Evolutionary conservation across 2,888 invertebrate species (phyloP).

Genomic region (Apantesis nais): DNA sequence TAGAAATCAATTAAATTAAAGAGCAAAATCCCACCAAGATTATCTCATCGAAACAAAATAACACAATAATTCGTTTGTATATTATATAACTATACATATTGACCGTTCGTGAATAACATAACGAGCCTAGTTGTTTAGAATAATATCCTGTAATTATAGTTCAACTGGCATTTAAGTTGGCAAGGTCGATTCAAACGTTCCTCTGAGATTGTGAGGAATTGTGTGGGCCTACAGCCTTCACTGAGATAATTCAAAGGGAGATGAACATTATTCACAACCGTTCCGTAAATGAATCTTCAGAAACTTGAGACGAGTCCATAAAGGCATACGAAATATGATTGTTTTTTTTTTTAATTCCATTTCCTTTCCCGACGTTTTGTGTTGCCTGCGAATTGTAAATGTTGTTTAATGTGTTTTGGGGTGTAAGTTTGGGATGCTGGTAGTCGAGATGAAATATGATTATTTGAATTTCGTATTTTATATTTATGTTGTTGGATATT

Average conservation of each 20-base stretch:
- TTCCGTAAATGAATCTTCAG: constrained; percentile 47
- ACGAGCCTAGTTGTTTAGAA: constrained; percentile 52
- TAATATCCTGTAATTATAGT: constrained; percentile 57
- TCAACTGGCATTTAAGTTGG: constrained; percentile 49
- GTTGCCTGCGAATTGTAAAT: constrained; percentile 47
- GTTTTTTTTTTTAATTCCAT: constrained; percentile 39
- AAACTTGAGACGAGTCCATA: constrained; percentile 47
- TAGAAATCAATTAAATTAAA: no score
- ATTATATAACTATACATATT: not conserved
- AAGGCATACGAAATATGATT: constrained; percentile 48
- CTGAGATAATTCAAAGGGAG: constrained; percentile 39
- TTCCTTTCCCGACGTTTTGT: constrained; percentile 40
- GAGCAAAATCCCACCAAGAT: no score
- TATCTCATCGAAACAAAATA: not conserved
- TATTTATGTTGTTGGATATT: not conserved
- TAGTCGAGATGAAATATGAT: constrained; percentile 23
- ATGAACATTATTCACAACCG: constrained; percentile 39
- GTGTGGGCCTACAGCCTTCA: constrained; percentile 41
- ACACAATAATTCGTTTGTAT: not conserved
- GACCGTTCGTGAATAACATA: constrained; percentile 59
- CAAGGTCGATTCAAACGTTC: constrained; percentile 34
- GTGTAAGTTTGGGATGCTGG: constrained; percentile 32
- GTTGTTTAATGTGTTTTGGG: constrained; percentile 41
- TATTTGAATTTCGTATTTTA: constrained; percentile 10
- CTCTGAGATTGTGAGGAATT: constrained; percentile 41